Evolutionary conservation across 2,797 vertebrate species (phyloP).

Genomic region (Danio jaintianensis): DNA sequence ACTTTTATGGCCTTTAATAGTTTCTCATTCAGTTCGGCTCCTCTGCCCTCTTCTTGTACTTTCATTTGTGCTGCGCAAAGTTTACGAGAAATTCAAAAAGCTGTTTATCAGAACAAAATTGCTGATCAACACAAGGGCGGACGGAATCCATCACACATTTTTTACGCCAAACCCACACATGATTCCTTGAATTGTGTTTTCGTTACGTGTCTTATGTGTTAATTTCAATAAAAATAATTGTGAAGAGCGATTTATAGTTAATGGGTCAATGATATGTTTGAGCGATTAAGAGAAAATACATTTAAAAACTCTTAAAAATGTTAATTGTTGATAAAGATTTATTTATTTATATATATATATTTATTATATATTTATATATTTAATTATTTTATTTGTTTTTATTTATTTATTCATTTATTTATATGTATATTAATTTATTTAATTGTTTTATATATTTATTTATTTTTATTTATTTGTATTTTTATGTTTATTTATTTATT

Average conservation of each 20-base stretch:
- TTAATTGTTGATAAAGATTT: not conserved
- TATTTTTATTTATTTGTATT: too few relatives aligned
- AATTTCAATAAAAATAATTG: not conserved
- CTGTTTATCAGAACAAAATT: slow-evolving; percentile 9
- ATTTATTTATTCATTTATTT: too few relatives aligned
- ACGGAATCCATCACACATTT: not conserved
- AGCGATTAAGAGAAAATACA: not conserved
- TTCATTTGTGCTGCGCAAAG: slow-evolving; percentile 16
- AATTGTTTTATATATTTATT: too few relatives aligned
- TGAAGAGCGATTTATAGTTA: not conserved
- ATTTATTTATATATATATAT: too few relatives aligned
- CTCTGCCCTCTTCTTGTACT: slow-evolving; percentile 25
- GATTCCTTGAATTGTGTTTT: slow-evolving; percentile 20
- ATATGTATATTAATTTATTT: too few relatives aligned
- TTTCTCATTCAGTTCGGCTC: slow-evolving; percentile 56
- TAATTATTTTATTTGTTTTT: too few relatives aligned
- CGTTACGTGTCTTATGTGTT: not conserved
- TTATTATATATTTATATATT: too few relatives aligned
- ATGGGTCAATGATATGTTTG: not conserved
- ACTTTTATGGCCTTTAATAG: slow-evolving; percentile 49
- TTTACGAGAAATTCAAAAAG: slow-evolving; percentile 33
- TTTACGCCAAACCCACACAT: not conserved
- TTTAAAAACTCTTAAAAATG: not conserved
- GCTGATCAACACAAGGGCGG: not conserved
- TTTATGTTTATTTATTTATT: not conserved